Base-by-base conservation (phyloP, 2,113 vertebrate species). In the Platysternon megacephalum region DNA sequence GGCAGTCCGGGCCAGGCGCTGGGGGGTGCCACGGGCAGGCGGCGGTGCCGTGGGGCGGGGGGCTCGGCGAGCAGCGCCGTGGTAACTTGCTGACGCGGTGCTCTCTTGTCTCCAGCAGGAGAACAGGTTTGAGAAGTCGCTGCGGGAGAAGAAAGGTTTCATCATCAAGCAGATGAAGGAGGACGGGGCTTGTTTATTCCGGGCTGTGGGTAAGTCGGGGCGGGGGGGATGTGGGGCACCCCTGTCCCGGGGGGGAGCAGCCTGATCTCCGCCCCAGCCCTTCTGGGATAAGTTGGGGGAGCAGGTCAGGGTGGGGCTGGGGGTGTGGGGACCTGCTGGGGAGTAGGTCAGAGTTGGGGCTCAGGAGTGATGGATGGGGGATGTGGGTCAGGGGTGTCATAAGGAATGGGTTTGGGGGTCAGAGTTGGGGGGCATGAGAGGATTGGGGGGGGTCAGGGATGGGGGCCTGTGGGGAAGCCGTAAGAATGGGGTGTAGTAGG, bases 91-190 rank as follows among this genome's bases (percentile, higher is more conserved):
- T 94, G 88, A 88, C 65, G 21, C 61, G 49, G 74, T 53, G 79
- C 53, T n/a, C 79, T 97, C 88, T 88, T 96, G 87, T 96, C 94
- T 96, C 79, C 95, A 99, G 99, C 99, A 99, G 98, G 99, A 99
- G 95, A 98, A 99, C 98, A 99, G 99, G 98, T 99, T 99, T 96
- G 99, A 99, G 98, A 99, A 99, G 97, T 98, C 98, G 87, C 98
- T 99, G 91, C 82, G 97, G 91, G 99, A 99, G 97, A 99, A 99
- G 98, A 99, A 99, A 98, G 99, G 99, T 86, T 99, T 99, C 84
- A 99, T 99, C 95, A 99, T 99, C 95, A 99, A 99, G 96, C 99
- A 99, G 96, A 99, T 99, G 99, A 99, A 99, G 98, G 99, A 99
- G 97, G 99, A 99, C 6, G 99, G 99, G 19, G 99, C 99, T 42